These are phyloP conservation scores for Hypomecis punctinalis DNA, from an alignment of 2,888 invertebrate species.

Conservation along the genomic window DNA sequence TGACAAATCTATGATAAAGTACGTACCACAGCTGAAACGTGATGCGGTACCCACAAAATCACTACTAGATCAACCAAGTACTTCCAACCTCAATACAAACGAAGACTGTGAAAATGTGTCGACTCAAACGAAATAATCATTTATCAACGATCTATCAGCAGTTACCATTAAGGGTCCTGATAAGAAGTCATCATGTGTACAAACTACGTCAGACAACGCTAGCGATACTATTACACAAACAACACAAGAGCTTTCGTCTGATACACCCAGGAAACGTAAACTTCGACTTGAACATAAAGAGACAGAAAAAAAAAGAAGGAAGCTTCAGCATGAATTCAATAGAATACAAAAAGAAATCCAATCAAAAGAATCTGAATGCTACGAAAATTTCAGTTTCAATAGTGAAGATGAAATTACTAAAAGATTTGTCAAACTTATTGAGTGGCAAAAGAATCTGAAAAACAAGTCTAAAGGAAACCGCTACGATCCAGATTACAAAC, in stretches of 20 bases:
- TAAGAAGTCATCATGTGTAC: conserved; percentile 1
- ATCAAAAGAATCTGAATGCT: neutral
- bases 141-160: neutral
- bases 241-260: neutral
- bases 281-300: neutral
- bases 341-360: neutral
- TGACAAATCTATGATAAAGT: too few species aligned
- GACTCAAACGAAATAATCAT: neutral
- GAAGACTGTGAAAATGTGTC: neutral
- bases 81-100: neutral
- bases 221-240: neutral
- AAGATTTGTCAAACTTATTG: neutral
- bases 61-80: neutral
- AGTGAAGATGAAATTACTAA: neutral
- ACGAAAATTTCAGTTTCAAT: neutral
- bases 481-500: conserved; percentile 1
- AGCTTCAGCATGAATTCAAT: neutral
- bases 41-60: neutral
- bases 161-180: conserved; percentile 68
- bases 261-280: neutral
- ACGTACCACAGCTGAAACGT: neutral
- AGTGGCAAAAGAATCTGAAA: conserved; percentile 1
- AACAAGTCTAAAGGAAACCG: neutral
- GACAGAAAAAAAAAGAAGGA: neutral
- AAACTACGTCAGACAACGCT: neutral